phyloP scores from a whole-genome alignment of 2,797 vertebrate genomes.

The Dromococcyx pavoninus region DNA sequence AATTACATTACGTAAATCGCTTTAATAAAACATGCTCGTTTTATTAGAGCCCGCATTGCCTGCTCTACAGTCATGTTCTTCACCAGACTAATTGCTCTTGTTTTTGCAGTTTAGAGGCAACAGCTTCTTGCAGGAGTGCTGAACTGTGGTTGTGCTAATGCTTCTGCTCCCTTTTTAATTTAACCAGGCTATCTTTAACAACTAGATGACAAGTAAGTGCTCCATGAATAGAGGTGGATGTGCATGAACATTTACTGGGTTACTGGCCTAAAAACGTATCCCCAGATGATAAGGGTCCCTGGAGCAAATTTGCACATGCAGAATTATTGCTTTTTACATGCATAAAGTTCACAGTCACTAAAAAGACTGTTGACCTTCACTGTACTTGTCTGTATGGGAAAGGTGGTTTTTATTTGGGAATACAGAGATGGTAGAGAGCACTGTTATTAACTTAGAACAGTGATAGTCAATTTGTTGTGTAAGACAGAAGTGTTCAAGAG shows the following conservation, averaged over 20 bases:
- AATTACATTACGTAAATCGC: not conserved
- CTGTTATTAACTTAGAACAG: not conserved
- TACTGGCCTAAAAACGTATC: not conserved
- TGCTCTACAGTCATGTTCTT: not conserved
- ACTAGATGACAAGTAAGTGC: not conserved
- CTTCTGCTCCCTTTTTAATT: not conserved
- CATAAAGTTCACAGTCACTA: not conserved
- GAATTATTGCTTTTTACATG: not conserved
- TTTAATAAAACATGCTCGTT: not conserved
- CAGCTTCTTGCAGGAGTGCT: not conserved
- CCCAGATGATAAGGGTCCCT: not conserved
- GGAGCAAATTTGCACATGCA: not conserved
- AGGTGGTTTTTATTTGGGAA: not conserved
- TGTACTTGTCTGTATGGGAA: not conserved
- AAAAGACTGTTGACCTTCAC: not conserved
- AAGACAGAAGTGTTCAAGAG: not conserved
- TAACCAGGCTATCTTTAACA: not conserved
- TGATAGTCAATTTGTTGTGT: not conserved
- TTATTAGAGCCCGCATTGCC: not conserved
- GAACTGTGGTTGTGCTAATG: not conserved
- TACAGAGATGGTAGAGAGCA: not conserved
- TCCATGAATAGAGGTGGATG: not conserved
- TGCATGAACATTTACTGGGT: not conserved
- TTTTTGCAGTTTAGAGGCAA: not conserved
- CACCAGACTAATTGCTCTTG: not conserved